Percentiles rank a stretch among this genome's conserved stretches.
These are phyloP conservation scores for Pegea sp. DNA, from an alignment of 23 tunicate species.

Conservation along the genomic window DNA sequence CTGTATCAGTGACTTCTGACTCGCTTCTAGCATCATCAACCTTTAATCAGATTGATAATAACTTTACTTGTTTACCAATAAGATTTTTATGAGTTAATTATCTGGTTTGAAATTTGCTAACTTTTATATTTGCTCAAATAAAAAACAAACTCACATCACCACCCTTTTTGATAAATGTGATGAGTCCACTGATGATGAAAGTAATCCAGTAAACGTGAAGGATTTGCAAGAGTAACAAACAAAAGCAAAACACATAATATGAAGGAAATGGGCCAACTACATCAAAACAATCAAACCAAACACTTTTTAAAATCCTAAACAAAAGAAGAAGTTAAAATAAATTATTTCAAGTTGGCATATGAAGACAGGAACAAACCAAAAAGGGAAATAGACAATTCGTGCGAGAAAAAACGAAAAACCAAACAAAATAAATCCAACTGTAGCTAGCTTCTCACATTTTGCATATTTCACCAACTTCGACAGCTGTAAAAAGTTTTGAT, in stretches of 20 bases:
- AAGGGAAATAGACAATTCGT: constrained; percentile 53
- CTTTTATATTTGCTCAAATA: no score
- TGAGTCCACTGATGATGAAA: constrained; percentile 34
- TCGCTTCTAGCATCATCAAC: no score
- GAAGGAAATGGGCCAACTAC: constrained; percentile 44
- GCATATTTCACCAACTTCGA: constrained; percentile 68
- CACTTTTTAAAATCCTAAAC: constrained; percentile 33
- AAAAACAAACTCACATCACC: constrained; percentile 6
- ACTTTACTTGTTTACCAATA: no score
- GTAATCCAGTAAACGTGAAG: constrained; percentile 68
- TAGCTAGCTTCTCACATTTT: constrained; percentile 18
- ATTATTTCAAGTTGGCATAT: neutral
- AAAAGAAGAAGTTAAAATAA: neutral
- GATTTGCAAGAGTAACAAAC: constrained; percentile 29
- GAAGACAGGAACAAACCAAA: constrained; percentile 29
- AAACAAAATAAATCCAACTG: constrained; percentile 24
- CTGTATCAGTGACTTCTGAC: no score
- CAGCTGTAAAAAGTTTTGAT: constrained; percentile 20
- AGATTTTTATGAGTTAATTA: no score
- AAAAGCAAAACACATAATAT: constrained; percentile 35
- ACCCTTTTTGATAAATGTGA: constrained; percentile 17
- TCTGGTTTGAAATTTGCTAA: no score
- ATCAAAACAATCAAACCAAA: constrained; percentile 31
- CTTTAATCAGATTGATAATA: no score
- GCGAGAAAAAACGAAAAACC: constrained; percentile 34